A percentile compares a stretch with the other conserved stretches of the same genome.
Evolutionary conservation across 64 coral and sea anemone species (phyloP).

Genomic region (Porites australiensis): DNA sequence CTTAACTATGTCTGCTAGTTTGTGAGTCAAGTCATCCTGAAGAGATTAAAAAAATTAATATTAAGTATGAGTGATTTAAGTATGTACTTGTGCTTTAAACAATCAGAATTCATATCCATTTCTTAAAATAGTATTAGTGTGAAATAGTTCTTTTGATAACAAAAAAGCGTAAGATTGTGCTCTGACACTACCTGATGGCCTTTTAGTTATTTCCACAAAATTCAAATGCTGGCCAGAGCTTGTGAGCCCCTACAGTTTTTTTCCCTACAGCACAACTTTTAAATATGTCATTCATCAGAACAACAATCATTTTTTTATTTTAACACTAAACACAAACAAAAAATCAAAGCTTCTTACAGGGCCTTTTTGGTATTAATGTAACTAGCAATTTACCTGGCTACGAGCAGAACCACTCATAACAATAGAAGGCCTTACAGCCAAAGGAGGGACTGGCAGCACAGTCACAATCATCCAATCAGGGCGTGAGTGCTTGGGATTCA

Average conservation of each 20-base stretch:
- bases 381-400: constrained; percentile 80
- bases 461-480: constrained; percentile 99
- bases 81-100: background rate
- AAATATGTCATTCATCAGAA: background rate
- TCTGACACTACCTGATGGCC: too few relatives aligned
- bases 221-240: too few relatives aligned
- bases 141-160: too few relatives aligned
- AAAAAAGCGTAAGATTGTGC: too few relatives aligned
- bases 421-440: constrained; percentile 98
- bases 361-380: background rate
- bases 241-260: too few relatives aligned
- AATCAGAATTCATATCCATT: background rate
- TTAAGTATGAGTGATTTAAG: background rate
- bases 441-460: constrained; percentile 91
- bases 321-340: background rate
- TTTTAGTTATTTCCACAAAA: too few relatives aligned
- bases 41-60: background rate
- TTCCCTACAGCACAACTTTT: background rate
- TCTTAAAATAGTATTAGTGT: too few relatives aligned
- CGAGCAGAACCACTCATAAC: constrained; percentile 96
- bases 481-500: constrained; percentile 81
- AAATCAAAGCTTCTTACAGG: background rate
- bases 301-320: background rate
- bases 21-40: constrained; percentile 99
- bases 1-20: constrained; percentile 96